A percentile compares a stretch with the other conserved stretches of the same genome.
phyloP scores from a whole-genome alignment of 2,113 vertebrate species.

The Tretioscincus oriximinensis region DNA sequence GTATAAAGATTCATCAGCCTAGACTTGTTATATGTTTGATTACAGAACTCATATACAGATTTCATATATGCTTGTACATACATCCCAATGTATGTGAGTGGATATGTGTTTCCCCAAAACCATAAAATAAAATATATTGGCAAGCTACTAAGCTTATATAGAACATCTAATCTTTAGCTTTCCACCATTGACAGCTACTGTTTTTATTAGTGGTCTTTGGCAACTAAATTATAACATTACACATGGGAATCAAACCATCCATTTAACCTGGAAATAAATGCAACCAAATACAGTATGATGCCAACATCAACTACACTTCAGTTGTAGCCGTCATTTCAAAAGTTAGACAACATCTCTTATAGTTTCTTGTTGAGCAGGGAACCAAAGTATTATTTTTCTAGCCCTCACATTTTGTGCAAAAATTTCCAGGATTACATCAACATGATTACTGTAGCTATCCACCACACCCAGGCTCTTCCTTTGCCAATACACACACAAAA shows the following conservation, averaged over 20 bases:
- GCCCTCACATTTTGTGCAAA: conserved; percentile 31
- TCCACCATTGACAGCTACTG: too few species aligned
- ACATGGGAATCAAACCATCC: too few species aligned
- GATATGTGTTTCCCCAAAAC: too few species aligned
- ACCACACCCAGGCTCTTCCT: conserved; percentile 44
- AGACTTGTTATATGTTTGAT: too few species aligned
- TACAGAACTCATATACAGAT: too few species aligned
- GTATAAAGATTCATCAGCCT: too few species aligned
- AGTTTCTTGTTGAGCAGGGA: background rate
- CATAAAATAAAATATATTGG: too few species aligned
- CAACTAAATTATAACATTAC: background rate
- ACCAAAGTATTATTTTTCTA: conserved; percentile 28
- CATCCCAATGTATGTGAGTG: too few species aligned
- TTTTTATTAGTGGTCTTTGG: background rate
- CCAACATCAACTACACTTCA: background rate
- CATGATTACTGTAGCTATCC: conserved; percentile 45
- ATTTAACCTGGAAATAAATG: background rate
- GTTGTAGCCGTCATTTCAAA: background rate
- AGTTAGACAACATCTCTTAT: background rate
- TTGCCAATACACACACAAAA: conserved; percentile 45
- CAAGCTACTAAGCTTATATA: too few species aligned
- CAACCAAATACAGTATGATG: background rate
- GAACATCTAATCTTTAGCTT: too few species aligned
- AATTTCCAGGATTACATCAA: conserved; percentile 65
- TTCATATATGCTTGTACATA: too few species aligned